phyloP scores from a whole-genome alignment of 2,888 invertebrate species.

The Andrena chrysosceles region DNA sequence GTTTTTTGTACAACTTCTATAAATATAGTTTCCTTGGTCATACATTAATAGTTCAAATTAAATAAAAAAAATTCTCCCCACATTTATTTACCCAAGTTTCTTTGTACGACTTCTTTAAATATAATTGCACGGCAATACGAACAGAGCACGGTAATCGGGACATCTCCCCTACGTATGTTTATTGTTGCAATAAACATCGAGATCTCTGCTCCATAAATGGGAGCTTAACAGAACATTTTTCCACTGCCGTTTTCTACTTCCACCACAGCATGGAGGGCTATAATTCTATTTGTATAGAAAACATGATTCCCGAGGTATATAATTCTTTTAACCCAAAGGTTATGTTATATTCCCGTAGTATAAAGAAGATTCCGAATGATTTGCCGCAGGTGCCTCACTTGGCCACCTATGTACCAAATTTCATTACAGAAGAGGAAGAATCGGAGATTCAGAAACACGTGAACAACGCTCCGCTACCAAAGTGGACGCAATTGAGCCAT shows the following conservation, averaged over 20 bases:
- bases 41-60: too few relatives aligned
- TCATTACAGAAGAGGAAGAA: constrained; percentile 92
- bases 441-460: constrained; percentile 90
- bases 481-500: constrained; percentile 97
- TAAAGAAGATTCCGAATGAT: background rate
- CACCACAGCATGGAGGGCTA: constrained; percentile 42
- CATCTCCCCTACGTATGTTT: too few relatives aligned
- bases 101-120: too few relatives aligned
- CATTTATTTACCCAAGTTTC: too few relatives aligned
- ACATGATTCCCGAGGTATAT: constrained; percentile 57
- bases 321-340: constrained; percentile 26
- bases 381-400: constrained; percentile 87
- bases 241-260: background rate
- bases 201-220: background rate
- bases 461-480: constrained; percentile 94
- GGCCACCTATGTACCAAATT: constrained; percentile 94
- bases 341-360: constrained; percentile 32
- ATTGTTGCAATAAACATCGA: too few relatives aligned
- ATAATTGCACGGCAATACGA: too few relatives aligned
- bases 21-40: too few relatives aligned
- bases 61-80: too few relatives aligned
- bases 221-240: background rate
- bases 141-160: too few relatives aligned
- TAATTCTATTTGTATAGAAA: constrained; percentile 27
- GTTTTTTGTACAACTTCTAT: too few relatives aligned